These are phyloP conservation scores for Rhabdomys dilectus DNA, from an alignment of 2,113 vertebrate genomes.

Conservation along the genomic window DNA sequence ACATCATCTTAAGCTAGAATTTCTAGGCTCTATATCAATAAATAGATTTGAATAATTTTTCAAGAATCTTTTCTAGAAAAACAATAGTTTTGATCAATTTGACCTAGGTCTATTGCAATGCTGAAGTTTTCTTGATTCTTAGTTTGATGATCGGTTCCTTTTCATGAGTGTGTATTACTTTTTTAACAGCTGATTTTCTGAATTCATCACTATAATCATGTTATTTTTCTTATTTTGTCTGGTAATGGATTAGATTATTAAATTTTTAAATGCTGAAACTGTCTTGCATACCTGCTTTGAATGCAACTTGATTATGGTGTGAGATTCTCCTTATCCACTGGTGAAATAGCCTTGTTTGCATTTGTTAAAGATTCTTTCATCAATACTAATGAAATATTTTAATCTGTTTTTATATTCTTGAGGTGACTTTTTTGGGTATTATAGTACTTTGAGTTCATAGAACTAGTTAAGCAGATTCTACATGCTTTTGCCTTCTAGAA, in stretches of 20 bases:
- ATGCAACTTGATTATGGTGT: neutral
- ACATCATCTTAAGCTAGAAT: neutral
- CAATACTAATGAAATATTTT: neutral
- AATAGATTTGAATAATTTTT: neutral
- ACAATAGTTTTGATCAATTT: neutral
- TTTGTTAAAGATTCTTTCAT: neutral
- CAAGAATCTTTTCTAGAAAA: neutral
- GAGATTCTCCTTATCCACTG: neutral
- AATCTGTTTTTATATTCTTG: neutral
- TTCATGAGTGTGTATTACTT: neutral
- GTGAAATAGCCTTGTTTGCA: neutral
- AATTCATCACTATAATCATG: neutral
- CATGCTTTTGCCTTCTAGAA: neutral
- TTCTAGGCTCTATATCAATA: neutral
- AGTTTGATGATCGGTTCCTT: neutral
- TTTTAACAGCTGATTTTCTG: neutral
- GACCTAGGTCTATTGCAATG: neutral
- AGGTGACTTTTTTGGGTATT: neutral
- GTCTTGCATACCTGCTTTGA: neutral
- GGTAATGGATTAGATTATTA: neutral
- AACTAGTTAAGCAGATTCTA: neutral
- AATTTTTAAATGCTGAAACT: neutral
- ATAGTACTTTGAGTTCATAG: neutral
- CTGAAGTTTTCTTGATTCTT: neutral
- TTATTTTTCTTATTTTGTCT: neutral